A percentile compares a stretch with the other conserved stretches of the same genome.
These are phyloP conservation scores for Melitaea cinxia DNA, from an alignment of 1,140 invertebrate species.

Conservation along the genomic window DNA sequence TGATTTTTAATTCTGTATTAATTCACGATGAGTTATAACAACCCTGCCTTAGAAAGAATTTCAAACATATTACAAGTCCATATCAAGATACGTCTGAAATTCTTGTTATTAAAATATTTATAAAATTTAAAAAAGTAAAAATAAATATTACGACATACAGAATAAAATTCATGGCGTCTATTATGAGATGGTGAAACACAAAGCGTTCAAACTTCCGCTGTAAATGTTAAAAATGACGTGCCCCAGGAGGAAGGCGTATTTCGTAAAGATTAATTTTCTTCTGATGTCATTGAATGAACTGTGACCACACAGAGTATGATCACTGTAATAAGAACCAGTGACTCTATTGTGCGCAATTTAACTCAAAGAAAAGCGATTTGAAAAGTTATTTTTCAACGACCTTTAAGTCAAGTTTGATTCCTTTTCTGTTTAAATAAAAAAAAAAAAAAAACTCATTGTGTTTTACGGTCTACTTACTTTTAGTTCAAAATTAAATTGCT, in stretches of 20 bases:
- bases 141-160: too few relatives aligned
- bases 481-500: too few relatives aligned
- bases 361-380: not conserved
- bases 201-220: not conserved
- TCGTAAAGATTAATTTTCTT: not conserved
- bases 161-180: not conserved
- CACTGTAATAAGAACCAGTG: not conserved
- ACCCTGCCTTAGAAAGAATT: too few relatives aligned
- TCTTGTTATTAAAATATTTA: too few relatives aligned
- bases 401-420: not conserved
- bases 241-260: not conserved
- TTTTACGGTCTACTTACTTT: not conserved
- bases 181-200: not conserved
- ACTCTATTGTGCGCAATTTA: not conserved
- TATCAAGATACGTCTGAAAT: too few relatives aligned
- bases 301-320: not conserved
- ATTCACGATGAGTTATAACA: too few relatives aligned
- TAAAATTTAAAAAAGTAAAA: too few relatives aligned
- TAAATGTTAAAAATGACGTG: not conserved
- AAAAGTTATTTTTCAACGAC: not conserved
- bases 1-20: too few relatives aligned
- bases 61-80: too few relatives aligned
- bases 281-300: not conserved
- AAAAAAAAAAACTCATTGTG: too few relatives aligned
- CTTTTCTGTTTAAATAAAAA: too few relatives aligned